These are phyloP conservation scores for Eupithecia vulgata DNA, from an alignment of 2,888 invertebrate genomes.

Conservation along the genomic window DNA sequence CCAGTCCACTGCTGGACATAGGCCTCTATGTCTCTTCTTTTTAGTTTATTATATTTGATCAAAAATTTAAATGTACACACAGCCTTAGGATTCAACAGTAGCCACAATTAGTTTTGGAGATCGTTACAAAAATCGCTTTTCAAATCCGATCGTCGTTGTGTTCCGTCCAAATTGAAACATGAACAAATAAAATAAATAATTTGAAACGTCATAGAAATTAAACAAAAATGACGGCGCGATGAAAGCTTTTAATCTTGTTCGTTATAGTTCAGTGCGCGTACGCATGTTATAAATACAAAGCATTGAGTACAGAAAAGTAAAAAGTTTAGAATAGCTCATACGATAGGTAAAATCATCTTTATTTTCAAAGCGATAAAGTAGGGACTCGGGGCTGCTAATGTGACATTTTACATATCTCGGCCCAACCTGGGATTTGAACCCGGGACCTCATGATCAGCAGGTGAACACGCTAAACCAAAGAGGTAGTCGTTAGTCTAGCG, in stretches of 20 bases:
- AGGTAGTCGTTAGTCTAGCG: no score
- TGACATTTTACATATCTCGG: no score
- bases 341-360: no score
- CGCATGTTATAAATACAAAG: slow-evolving; percentile 46
- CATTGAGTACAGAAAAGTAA: no score
- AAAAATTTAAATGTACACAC: not conserved
- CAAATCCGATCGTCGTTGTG: slow-evolving; percentile 55
- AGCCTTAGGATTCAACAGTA: slow-evolving; percentile 36
- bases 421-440: no score
- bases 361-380: no score
- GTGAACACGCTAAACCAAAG: no score
- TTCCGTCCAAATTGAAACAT: slow-evolving; percentile 72
- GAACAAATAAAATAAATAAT: slow-evolving; percentile 53
- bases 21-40: no score
- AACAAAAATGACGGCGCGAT: slow-evolving; percentile 58
- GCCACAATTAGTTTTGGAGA: slow-evolving; percentile 49
- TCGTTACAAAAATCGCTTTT: slow-evolving; percentile 59
- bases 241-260: slow-evolving; percentile 74
- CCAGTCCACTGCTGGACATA: no score
- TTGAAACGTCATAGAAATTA: slow-evolving; percentile 1
- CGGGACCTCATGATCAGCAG: no score
- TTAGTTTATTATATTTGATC: not conserved
- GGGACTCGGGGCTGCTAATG: no score
- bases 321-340: no score
- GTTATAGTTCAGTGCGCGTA: slow-evolving; percentile 64